Conservation (phyloP, 2,888 invertebrate genomes). For the Homarus gammarus region DNA sequence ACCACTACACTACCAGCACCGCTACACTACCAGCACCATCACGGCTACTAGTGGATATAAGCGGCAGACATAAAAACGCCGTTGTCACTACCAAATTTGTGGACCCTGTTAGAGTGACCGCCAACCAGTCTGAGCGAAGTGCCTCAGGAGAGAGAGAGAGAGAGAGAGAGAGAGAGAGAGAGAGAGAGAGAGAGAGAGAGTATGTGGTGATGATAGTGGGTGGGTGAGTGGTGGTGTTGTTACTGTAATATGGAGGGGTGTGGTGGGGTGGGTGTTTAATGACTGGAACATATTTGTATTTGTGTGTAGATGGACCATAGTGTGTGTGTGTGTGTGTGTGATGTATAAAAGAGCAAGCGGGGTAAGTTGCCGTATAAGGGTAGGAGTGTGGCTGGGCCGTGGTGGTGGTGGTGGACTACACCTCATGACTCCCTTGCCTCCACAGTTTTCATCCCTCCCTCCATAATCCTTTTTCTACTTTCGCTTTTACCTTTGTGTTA, state of each 20-base stretch:
- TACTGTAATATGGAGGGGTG: neutral
- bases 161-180: no score
- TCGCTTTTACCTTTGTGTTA: neutral
- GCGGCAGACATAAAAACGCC: neutral
- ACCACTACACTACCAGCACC: neutral
- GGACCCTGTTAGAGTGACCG: neutral
- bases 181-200: no score
- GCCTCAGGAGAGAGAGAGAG: neutral
- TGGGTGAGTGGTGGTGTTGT: neutral
- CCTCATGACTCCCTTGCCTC: neutral
- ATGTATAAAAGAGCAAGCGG: constrained; percentile 1
- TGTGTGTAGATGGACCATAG: neutral
- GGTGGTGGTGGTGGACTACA: neutral
- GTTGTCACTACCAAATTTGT: neutral
- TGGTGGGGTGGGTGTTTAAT: neutral
- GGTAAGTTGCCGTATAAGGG: constrained; percentile 8
- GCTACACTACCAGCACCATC: no score
- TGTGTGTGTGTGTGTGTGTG: neutral
- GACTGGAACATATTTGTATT: neutral
- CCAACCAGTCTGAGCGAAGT: neutral
- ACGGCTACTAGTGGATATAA: neutral
- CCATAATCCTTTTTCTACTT: neutral
- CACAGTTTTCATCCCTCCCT: neutral
- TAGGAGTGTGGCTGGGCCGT: neutral
- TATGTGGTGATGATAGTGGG: neutral